These are phyloP conservation scores for Epizoanthus fatuus DNA, from an alignment of 92 coral and sea anemone genomes.

Conservation along the genomic window DNA sequence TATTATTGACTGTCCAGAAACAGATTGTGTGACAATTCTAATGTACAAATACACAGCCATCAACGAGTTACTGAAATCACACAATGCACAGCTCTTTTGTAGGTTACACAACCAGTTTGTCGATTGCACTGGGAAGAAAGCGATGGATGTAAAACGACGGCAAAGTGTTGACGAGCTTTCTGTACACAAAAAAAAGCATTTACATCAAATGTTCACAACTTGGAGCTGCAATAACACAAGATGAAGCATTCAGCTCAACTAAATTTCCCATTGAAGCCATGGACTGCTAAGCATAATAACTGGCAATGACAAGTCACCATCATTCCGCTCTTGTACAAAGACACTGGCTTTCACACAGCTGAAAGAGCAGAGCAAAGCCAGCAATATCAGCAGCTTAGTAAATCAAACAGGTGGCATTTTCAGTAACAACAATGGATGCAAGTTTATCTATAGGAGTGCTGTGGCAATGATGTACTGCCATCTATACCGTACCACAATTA, in stretches of 20 bases:
- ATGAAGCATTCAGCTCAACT: too few relatives aligned
- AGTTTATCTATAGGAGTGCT: background rate
- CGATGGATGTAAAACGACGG: slow-evolving; percentile 12
- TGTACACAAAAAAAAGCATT: background rate
- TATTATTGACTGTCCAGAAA: slow-evolving; percentile 45
- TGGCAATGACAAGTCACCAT: slow-evolving; percentile 31
- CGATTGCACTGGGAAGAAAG: slow-evolving; percentile 15
- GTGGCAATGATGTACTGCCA: slow-evolving; percentile 54
- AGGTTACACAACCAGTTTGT: slow-evolving; percentile 28
- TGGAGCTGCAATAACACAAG: too few relatives aligned
- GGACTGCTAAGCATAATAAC: background rate
- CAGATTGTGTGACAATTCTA: slow-evolving; percentile 30
- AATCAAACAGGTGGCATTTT: background rate
- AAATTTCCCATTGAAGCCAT: background rate
- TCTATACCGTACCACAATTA: slow-evolving; percentile 33
- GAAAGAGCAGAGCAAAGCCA: too few relatives aligned
- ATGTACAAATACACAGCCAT: background rate
- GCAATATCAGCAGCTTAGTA: too few relatives aligned
- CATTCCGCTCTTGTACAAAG: slow-evolving; percentile 29
- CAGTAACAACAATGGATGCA: slow-evolving; percentile 15
- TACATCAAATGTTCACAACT: too few relatives aligned
- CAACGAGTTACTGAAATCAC: background rate
- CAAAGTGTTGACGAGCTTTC: slow-evolving; percentile 4
- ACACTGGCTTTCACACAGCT: slow-evolving; percentile 17
- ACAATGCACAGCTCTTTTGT: slow-evolving; percentile 20